Conservation (phyloP, 2,888 invertebrate genomes). For the Disparrhopalites patrizii region DNA sequence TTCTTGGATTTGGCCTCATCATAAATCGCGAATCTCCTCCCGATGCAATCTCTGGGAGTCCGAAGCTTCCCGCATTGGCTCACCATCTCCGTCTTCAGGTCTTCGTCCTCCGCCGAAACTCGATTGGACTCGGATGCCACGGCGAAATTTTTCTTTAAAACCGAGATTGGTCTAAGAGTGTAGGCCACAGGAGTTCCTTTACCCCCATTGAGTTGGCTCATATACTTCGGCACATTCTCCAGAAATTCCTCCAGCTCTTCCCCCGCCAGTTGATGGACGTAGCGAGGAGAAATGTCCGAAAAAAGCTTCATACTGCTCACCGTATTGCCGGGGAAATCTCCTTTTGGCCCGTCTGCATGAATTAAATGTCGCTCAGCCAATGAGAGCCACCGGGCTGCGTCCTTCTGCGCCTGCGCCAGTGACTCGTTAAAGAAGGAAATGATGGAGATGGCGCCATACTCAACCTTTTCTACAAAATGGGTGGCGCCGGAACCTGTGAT, state of each 20-base stretch:
- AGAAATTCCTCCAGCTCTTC: background rate
- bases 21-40: background rate
- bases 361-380: no score
- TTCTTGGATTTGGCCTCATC: background rate
- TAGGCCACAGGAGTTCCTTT: background rate
- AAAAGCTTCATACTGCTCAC: background rate
- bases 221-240: background rate
- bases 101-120: background rate
- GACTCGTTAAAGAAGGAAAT: no score
- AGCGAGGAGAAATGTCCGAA: slow-evolving; percentile 5
- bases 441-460: background rate
- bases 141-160: background rate
- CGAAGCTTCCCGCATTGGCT: background rate
- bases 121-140: background rate
- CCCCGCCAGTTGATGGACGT: background rate
- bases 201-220: background rate
- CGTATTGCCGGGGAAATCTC: background rate
- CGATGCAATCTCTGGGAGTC: background rate
- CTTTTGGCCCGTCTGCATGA: no score
- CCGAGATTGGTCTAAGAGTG: background rate
- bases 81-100: background rate
- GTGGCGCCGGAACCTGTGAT: slow-evolving; percentile 1
- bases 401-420: no score
- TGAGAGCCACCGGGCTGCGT: no score
- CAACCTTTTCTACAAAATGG: background rate